Percentiles rank a stretch among this genome's conserved stretches.
Evolutionary conservation across 2,113 vertebrate species (phyloP).

Genomic region (Thunnus maccoyii): DNA sequence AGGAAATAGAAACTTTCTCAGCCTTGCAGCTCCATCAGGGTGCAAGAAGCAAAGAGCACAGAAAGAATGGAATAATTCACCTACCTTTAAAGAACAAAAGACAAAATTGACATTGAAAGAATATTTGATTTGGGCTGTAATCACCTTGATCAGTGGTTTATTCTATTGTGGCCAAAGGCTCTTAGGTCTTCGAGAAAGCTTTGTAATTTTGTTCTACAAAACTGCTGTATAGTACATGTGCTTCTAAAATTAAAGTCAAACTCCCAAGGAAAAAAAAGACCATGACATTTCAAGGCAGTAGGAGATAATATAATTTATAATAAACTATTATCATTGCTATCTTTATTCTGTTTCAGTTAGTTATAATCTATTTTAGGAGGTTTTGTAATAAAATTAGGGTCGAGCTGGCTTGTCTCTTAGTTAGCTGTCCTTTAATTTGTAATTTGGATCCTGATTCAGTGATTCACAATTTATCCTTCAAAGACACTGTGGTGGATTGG

Average conservation of each 20-base stretch:
- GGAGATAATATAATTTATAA: background rate
- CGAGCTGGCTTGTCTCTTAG: constrained; percentile 23
- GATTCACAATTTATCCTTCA: background rate
- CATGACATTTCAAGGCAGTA: background rate
- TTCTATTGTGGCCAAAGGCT: background rate
- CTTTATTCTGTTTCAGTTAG: background rate
- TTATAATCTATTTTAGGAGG: background rate
- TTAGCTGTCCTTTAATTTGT: constrained; percentile 24
- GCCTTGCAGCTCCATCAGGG: background rate
- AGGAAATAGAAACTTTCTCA: background rate
- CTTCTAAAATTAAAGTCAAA: constrained; percentile 14
- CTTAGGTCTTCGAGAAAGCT: background rate
- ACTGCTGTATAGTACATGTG: background rate
- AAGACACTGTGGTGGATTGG: background rate
- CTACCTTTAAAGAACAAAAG: constrained; percentile 7
- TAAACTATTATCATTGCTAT: background rate
- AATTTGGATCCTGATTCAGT: constrained; percentile 25
- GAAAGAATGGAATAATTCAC: constrained; percentile 12
- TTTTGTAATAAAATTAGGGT: background rate
- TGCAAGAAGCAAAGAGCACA: constrained; percentile 21
- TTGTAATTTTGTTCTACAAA: background rate
- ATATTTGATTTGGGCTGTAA: background rate
- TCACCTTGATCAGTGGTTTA: background rate
- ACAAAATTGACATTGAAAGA: background rate
- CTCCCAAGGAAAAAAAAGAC: background rate